These are phyloP conservation scores for Orycteropus afer DNA, from an alignment of 2,113 vertebrate species.

Conservation along the genomic window DNA sequence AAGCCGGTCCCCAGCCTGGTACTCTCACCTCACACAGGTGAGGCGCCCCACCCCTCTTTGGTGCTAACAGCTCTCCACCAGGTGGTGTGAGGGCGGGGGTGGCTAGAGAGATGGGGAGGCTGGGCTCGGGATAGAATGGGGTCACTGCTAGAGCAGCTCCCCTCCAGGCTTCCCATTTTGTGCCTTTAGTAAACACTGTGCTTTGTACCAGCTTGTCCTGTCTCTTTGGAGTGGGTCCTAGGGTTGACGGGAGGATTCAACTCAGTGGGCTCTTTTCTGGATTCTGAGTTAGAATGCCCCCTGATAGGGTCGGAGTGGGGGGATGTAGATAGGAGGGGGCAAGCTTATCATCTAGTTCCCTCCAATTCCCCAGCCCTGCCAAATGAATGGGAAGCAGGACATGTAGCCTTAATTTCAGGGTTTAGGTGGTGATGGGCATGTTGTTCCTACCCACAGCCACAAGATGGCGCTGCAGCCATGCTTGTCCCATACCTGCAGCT, in stretches of 20 bases:
- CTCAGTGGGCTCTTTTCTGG: background rate
- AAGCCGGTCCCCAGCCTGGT: background rate
- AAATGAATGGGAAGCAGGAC: background rate
- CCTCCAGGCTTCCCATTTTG: conserved; percentile 58
- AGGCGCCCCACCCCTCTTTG: conserved; percentile 60
- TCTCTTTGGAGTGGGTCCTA: conserved; percentile 32
- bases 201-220: conserved; percentile 73
- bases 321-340: background rate
- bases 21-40: conserved; percentile 16
- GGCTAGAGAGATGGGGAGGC: conserved; percentile 25
- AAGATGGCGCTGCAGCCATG: conserved; percentile 62
- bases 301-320: too few relatives aligned
- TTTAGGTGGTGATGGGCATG: background rate
- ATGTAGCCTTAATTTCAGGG: accelerated
- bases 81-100: conserved; percentile 65
- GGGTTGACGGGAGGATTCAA: background rate
- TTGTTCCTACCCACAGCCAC: background rate
- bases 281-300: background rate
- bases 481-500: background rate
- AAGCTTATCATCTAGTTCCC: background rate
- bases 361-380: background rate
- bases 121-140: conserved; percentile 47
- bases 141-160: conserved; percentile 56
- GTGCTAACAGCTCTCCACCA: conserved; percentile 79
- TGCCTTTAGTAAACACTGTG: conserved; percentile 84